Evolutionary conservation across 2,797 vertebrate species (phyloP), one percentile per base, ranked within the genome.

Genomic region (Melanotaenia maccullochi): DNA sequence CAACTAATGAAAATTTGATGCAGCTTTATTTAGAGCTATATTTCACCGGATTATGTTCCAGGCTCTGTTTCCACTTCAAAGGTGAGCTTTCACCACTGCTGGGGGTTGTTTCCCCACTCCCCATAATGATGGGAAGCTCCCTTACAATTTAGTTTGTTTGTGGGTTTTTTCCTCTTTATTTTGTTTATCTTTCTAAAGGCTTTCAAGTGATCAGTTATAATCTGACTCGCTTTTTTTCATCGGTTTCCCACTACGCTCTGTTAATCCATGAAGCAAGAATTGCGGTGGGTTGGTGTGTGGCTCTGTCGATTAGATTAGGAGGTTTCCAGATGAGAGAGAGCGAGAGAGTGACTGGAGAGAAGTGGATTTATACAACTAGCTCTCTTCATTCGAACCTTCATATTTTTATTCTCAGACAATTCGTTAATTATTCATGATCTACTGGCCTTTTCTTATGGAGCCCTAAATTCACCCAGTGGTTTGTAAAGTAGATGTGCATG

Each of bases 11-110:
- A 82, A 87, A 78, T 93, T 93, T 93, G 86, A 93, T 93, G 92
- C 86, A 73, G 83, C 82, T 87, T 90, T 91, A 90, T 92, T 92
- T 93, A 86, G 89, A 89, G 84, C 74, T 89, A 83, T 89, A 87
- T 94, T 93, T 91, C 87, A 87, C 78, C 59, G 85, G 93, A 93
- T 94, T 94, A 91, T 76, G 54, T 93, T 91, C 83, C 84, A 60
- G 85, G 82, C 87, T 92, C 85, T 16, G 14, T 93, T 93, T 93
- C 83, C 54, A 88, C 90, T 90, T 94, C 91, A 94, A 92, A 93
- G 92, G 71, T 38, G 55, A 78, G 83, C 84, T 88, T 84, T 88
- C 89, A 87, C 82, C 84, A 79, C 81, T 62, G 84, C 88, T 85
- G 82, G 86, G 83, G 88, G 88, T 86, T 14, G 65, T 68, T n/a